A percentile compares a stretch with the other conserved stretches of the same genome.
These are phyloP conservation scores for Chrysaora quinquecirrha DNA, from an alignment of 30 jellyfish, hydroid and myxozoan genomes.

Conservation along the genomic window DNA sequence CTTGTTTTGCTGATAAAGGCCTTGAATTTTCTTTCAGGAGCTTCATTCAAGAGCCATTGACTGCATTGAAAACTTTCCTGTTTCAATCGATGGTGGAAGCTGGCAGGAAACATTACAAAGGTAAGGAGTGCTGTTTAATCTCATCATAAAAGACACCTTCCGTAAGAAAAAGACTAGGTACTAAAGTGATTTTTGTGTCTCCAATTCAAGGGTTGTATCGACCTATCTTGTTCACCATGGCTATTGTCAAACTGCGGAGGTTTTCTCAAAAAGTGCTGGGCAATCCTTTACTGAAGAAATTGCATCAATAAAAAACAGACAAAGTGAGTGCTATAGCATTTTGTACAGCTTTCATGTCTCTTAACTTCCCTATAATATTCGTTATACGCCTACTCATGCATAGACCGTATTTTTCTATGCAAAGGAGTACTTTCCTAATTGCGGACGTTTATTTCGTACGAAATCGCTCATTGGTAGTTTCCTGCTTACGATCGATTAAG, in stretches of 20 bases:
- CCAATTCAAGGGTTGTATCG: slow-evolving; percentile 73
- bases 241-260: slow-evolving; percentile 94
- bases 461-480: no score
- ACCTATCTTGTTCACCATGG: slow-evolving; percentile 96
- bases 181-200: no score
- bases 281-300: slow-evolving; percentile 92
- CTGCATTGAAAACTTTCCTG: slow-evolving; percentile 68
- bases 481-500: no score
- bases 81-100: slow-evolving; percentile 82
- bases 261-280: slow-evolving; percentile 92
- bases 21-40: slow-evolving; percentile 61
- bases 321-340: slow-evolving; percentile 85
- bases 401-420: no score
- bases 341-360: no score
- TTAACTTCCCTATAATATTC: no score
- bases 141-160: no score
- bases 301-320: slow-evolving; percentile 88
- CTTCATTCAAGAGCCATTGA: slow-evolving; percentile 60
- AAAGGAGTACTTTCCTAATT: no score
- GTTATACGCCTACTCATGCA: no score
- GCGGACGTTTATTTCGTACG: no score
- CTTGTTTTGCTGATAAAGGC: no score
- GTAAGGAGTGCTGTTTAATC: slow-evolving; percentile 18
- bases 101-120: slow-evolving; percentile 92
- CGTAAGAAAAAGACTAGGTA: no score